These are phyloP conservation scores for Caradrina kadenii DNA, from an alignment of 2,888 invertebrate species.

Conservation along the genomic window DNA sequence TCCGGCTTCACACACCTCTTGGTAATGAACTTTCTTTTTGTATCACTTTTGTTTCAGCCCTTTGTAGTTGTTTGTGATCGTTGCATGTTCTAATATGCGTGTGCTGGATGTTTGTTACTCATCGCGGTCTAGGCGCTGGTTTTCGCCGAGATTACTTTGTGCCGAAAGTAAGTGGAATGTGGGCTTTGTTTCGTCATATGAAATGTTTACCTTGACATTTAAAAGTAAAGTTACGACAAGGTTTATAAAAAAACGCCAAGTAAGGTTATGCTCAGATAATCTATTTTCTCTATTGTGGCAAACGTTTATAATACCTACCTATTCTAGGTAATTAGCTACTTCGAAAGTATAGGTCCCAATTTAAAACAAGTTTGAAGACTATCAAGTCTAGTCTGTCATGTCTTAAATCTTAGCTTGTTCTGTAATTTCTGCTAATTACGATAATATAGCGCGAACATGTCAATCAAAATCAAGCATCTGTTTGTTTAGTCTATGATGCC, in stretches of 20 bases:
- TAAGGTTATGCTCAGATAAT: too few relatives aligned
- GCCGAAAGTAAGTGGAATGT: neutral
- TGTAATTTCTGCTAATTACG: neutral
- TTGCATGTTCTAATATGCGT: slow-evolving; percentile 10
- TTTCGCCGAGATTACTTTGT: slow-evolving; percentile 17
- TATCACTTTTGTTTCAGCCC: slow-evolving; percentile 22
- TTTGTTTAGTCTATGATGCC: neutral
- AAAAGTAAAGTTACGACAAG: too few relatives aligned
- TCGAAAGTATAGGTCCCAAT: too few relatives aligned
- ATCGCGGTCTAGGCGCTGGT: neutral
- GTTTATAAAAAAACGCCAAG: too few relatives aligned
- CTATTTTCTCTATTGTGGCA: too few relatives aligned
- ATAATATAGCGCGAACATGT: neutral
- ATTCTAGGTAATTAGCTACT: too few relatives aligned
- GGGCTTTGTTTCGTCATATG: neutral
- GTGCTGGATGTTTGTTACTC: slow-evolving; percentile 11
- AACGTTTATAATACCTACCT: too few relatives aligned
- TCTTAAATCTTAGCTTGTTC: neutral
- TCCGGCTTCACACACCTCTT: slow-evolving; percentile 25
- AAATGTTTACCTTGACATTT: neutral
- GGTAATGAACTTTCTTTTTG: slow-evolving; percentile 6
- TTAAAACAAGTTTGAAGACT: too few relatives aligned
- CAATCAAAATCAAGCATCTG: slow-evolving; percentile 5
- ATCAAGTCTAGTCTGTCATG: too few relatives aligned
- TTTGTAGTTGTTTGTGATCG: slow-evolving; percentile 11